Conservation (phyloP, 2,797 vertebrate genomes). For the Acanthurus tractus region DNA sequence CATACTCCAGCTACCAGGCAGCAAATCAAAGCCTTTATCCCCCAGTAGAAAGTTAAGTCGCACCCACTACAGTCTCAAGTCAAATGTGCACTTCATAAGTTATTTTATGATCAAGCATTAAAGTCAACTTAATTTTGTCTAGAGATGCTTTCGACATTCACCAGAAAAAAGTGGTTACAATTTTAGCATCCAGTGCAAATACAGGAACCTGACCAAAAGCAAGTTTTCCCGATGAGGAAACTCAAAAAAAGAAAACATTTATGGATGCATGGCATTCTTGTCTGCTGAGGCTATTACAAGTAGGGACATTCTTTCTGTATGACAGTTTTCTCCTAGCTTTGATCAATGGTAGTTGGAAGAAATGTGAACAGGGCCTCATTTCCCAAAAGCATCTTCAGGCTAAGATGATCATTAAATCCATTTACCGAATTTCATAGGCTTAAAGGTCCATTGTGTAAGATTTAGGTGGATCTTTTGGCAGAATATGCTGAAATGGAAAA, state of each 20-base stretch:
- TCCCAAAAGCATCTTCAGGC: background rate
- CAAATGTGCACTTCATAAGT: slow-evolving; percentile 54
- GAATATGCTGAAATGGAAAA: no score
- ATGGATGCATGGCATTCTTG: background rate
- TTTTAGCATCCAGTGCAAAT: slow-evolving; percentile 17
- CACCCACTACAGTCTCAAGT: slow-evolving; percentile 56
- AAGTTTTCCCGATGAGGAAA: background rate
- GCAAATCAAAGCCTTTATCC: slow-evolving; percentile 78
- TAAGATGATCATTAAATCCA: background rate
- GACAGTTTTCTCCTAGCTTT: background rate
- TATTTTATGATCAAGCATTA: slow-evolving; percentile 43
- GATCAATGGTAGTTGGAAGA: background rate
- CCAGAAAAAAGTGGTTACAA: slow-evolving; percentile 16
- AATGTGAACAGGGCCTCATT: background rate
- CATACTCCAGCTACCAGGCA: slow-evolving; percentile 66
- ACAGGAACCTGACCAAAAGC: background rate
- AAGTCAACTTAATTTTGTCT: slow-evolving; percentile 17
- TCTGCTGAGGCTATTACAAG: background rate
- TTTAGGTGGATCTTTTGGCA: no score
- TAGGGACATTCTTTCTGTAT: background rate
- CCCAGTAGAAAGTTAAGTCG: slow-evolving; percentile 75
- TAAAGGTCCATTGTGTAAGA: no score
- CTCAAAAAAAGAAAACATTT: background rate
- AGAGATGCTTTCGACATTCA: background rate
- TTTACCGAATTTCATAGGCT: background rate